A percentile compares a stretch with the other conserved stretches of the same genome.
phyloP scores from a whole-genome alignment of 1,140 invertebrate species.

The Tenebrio molitor region DNA sequence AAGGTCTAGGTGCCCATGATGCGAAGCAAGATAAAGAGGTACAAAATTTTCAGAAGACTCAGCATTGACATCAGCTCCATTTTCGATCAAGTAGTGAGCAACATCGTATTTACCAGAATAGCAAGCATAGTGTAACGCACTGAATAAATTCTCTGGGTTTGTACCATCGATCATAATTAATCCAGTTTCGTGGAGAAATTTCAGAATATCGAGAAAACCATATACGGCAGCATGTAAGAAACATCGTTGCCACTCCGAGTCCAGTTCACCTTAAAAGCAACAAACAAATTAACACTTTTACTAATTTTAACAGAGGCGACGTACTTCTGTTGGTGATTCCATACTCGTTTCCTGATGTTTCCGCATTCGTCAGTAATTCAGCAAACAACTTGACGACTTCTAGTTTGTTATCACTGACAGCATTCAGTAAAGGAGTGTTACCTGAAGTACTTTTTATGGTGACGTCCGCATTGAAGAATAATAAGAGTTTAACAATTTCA shows the following conservation, averaged over 20 bases:
- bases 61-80: constrained; percentile 47
- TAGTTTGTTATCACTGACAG: no score
- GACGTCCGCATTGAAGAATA: no score
- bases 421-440: no score
- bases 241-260: not conserved
- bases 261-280: not conserved
- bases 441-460: no score
- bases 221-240: not conserved
- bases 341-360: no score
- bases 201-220: not conserved
- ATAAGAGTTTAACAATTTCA: no score
- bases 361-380: no score
- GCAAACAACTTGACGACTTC: no score
- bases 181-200: not conserved
- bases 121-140: not conserved
- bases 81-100: constrained; percentile 45
- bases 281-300: not conserved
- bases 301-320: no score
- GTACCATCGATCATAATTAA: not conserved
- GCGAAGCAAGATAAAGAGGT: not conserved
- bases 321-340: no score
- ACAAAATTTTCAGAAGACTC: not conserved
- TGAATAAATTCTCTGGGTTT: not conserved
- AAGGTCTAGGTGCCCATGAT: not conserved
- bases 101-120: constrained; percentile 9